Evolutionary conservation across 2,113 vertebrate genomes (phyloP).

Genomic region (Gasterosteus nipponicus): DNA sequence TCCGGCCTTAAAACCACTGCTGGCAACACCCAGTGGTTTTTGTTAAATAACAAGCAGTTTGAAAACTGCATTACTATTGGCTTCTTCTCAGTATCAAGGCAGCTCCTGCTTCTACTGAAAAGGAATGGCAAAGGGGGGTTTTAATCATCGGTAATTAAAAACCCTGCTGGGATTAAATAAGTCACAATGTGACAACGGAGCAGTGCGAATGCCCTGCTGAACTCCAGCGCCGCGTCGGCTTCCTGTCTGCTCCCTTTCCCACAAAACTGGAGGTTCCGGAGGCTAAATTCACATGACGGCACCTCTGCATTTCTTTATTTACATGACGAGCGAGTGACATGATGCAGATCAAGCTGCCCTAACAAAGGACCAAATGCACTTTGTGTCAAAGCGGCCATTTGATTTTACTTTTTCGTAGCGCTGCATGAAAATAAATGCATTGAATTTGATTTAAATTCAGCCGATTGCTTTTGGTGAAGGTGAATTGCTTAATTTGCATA

Average conservation of each 20-base stretch:
- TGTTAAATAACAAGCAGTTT: neutral
- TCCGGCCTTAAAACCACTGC: slow-evolving; percentile 7
- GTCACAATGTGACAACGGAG: slow-evolving; percentile 54
- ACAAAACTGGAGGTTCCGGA: slow-evolving; percentile 15
- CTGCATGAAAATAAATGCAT: slow-evolving; percentile 32
- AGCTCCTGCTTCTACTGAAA: slow-evolving; percentile 20
- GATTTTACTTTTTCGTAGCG: neutral
- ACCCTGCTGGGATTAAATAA: slow-evolving; percentile 61
- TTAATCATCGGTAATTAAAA: slow-evolving; percentile 68
- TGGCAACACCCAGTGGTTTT: slow-evolving; percentile 7
- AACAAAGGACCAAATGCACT: neutral
- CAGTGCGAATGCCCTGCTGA: slow-evolving; percentile 33
- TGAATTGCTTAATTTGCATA: slow-evolving; percentile 44
- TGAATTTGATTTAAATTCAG: slow-evolving; percentile 26
- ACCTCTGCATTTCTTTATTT: slow-evolving; percentile 4
- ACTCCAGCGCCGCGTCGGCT: slow-evolving; percentile 28
- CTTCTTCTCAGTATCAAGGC: slow-evolving; percentile 13
- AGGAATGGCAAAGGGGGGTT: slow-evolving; percentile 38
- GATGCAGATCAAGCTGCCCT: slow-evolving; percentile 27
- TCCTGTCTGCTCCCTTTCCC: slow-evolving; percentile 32
- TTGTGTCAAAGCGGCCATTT: slow-evolving; percentile 4
- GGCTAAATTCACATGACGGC: slow-evolving; percentile 49
- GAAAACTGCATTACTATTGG: neutral
- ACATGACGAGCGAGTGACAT: slow-evolving; percentile 28
- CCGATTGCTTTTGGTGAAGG: slow-evolving; percentile 23